Percentiles rank a stretch among this genome's conserved stretches.
These are phyloP conservation scores for Arctocebus calabarensis DNA, from an alignment of 2,797 vertebrate genomes.

Conservation along the genomic window DNA sequence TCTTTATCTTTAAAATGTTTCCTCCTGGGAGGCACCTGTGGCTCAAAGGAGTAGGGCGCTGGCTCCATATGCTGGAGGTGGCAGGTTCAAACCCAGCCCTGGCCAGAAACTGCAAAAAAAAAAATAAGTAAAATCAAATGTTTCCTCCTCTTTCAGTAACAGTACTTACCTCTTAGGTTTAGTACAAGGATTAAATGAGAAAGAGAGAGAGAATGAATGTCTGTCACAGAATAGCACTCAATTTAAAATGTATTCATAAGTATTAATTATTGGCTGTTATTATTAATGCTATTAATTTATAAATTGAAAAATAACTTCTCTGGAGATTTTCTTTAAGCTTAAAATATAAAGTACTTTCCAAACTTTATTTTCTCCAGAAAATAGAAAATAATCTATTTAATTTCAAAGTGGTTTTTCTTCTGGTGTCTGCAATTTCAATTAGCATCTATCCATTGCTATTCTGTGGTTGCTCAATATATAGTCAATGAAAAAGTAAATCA, in stretches of 20 bases:
- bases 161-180: background rate
- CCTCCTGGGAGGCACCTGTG: too few species aligned
- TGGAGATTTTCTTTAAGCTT: background rate
- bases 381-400: background rate
- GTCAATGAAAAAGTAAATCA: background rate
- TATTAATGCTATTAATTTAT: slow-evolving; percentile 39
- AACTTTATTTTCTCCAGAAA: background rate
- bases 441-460: background rate
- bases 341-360: slow-evolving; percentile 42
- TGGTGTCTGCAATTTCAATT: slow-evolving; percentile 32
- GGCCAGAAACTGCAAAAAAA: too few species aligned
- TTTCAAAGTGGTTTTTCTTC: background rate
- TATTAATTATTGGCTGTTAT: slow-evolving; percentile 6
- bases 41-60: too few species aligned
- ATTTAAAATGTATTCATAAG: slow-evolving; percentile 35
- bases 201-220: background rate
- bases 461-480: background rate
- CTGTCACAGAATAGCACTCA: background rate
- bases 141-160: slow-evolving; percentile 17
- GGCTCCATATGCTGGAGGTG: too few species aligned
- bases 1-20: background rate
- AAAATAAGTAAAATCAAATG: background rate
- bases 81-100: too few species aligned
- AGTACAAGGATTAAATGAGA: slow-evolving; percentile 5
- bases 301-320: slow-evolving; percentile 42